Base-by-base conservation (phyloP, 2,888 invertebrate species). In the Lycocerus yunnanus region DNA sequence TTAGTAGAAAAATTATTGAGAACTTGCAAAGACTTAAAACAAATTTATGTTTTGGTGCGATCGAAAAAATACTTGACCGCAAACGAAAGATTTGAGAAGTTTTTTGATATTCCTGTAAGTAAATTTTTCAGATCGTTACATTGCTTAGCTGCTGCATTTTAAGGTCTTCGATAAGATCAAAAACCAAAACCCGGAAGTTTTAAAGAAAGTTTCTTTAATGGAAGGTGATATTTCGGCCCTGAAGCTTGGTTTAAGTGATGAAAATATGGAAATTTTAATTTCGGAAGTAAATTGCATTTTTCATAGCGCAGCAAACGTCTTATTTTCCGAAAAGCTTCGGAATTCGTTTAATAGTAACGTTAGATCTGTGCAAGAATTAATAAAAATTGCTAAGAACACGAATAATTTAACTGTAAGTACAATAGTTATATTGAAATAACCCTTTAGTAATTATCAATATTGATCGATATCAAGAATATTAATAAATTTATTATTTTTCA, bases 231-330 rank as follows among this genome's bases (percentile, higher is more conserved):
- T 88, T 75, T 84, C 85, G 20, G 79, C 85, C 71, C 87, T 87
- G 60, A 87, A 86, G 68, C 83, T 90, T 60, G 90, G 89, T 65
- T 83, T 90, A 72, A 87, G 86, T 75, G 80, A 84, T 4, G 83
- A 87, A 43, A 88, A 90, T 79, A 89, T 89, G 76, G 82, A 85
- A 68, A 82, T 84, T 58, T 80, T 89, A 27, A 81, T 83, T 60
- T 86, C 88, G 24, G 87, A 91, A 77, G 90, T 92, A 68, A 66
- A 66, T 15, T 72, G 69, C 15, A 66, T 76, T 13, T 88, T 89
- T 81, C 90, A 90, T 79, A 88, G 88, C 0, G 90, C 90, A 0
- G 90, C 90, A 0, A 90, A 89, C 0, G 89, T 90, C 0, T 82
- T 89, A 1, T 90, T 90, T 77, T 89, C 90, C 70, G 90, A 90